Evolutionary conservation across 2,113 vertebrate species (phyloP).

Genomic region (Chaenogobius annularis): DNA sequence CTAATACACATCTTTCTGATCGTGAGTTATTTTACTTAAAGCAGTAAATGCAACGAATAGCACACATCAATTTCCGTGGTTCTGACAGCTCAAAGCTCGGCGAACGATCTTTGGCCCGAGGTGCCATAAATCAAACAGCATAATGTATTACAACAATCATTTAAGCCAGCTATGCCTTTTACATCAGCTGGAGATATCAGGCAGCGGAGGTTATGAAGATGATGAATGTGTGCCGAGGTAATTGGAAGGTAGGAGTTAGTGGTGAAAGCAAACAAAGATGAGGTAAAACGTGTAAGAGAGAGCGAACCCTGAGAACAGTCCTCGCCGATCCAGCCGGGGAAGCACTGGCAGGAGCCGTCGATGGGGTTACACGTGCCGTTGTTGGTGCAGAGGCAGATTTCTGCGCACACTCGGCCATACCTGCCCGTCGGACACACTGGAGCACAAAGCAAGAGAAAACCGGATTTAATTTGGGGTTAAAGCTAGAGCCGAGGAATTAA

Average conservation of each 20-base stretch:
- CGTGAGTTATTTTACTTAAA: conserved; percentile 26
- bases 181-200: conserved; percentile 54
- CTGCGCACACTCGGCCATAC: conserved; percentile 86
- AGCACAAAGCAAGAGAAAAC: conserved; percentile 25
- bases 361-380: conserved; percentile 96
- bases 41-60: conserved; percentile 32
- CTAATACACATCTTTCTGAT: conserved; percentile 21
- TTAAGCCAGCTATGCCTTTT: conserved; percentile 73
- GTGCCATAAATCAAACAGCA: conserved; percentile 69
- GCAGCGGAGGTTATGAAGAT: conserved; percentile 53
- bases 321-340: conserved; percentile 92
- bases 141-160: conserved; percentile 69
- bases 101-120: conserved; percentile 59
- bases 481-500: neutral
- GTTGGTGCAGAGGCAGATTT: conserved; percentile 91
- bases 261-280: conserved; percentile 24
- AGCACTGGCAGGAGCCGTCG: conserved; percentile 94
- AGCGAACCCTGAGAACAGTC: conserved; percentile 92
- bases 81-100: conserved; percentile 48
- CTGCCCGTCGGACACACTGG: conserved; percentile 90
- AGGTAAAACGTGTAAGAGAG: neutral
- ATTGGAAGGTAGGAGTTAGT: conserved; percentile 36
- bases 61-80: conserved; percentile 46
- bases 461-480: neutral
- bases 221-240: conserved; percentile 43